Evolutionary conservation across 2,113 vertebrate species (phyloP).

Genomic region (Rhizomys pruinosus): DNA sequence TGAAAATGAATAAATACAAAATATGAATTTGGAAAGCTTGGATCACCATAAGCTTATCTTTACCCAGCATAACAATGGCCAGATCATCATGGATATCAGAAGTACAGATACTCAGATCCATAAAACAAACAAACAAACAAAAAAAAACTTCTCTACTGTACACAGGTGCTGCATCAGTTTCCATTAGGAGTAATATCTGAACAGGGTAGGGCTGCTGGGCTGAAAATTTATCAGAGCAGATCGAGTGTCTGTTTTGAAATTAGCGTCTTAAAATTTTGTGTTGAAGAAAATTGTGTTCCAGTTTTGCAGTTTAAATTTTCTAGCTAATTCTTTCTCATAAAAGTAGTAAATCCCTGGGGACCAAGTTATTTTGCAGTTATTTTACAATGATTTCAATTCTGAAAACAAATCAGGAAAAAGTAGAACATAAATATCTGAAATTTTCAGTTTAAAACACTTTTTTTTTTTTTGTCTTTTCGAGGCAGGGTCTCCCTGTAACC

Average conservation of each 20-base stretch:
- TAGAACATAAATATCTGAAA: slow-evolving; percentile 35
- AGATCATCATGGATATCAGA: not conserved
- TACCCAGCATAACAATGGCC: not conserved
- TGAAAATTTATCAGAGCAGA: not conserved
- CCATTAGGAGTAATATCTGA: not conserved
- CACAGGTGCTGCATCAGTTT: not conserved
- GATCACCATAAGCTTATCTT: not conserved
- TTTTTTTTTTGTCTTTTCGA: too few relatives aligned
- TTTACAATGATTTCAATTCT: slow-evolving; percentile 45
- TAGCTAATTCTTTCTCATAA: slow-evolving; percentile 19
- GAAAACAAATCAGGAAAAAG: not conserved
- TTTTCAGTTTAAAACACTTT: not conserved
- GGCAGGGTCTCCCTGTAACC: too few relatives aligned
- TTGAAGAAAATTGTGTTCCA: not conserved
- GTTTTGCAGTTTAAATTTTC: slow-evolving; percentile 23
- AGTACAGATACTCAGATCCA: not conserved
- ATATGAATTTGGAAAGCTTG: not conserved
- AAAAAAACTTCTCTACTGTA: not conserved
- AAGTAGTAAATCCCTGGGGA: not conserved
- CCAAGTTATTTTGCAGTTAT: slow-evolving; percentile 16
- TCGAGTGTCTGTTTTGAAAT: slow-evolving; percentile 8
- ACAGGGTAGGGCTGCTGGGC: not conserved
- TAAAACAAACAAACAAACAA: too few relatives aligned
- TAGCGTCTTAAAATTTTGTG: not conserved
- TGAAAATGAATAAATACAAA: slow-evolving; percentile 35